Evolutionary conservation across 1,140 invertebrate species (phyloP).

Genomic region (Phymastichus coffea): DNA sequence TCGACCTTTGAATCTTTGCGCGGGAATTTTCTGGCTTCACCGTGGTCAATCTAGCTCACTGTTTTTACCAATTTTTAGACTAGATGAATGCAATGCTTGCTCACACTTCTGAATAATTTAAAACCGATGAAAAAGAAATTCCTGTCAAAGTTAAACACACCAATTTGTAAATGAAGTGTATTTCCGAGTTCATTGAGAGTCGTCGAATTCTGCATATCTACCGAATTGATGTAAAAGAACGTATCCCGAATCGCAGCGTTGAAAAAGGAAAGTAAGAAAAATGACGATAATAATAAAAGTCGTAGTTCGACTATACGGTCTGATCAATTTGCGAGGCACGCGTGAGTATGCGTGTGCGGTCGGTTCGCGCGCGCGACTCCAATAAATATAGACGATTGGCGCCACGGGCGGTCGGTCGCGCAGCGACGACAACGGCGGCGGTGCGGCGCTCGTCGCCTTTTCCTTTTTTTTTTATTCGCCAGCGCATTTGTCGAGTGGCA

Average conservation of each 20-base stretch:
- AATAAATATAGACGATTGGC: conserved; percentile 26
- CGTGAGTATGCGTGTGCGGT: too few species aligned
- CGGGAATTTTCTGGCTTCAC: background rate
- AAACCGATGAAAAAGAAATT: too few species aligned
- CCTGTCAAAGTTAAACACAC: too few species aligned
- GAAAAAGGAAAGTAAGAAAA: background rate
- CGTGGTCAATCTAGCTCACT: background rate
- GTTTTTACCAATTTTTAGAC: too few species aligned
- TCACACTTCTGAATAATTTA: too few species aligned
- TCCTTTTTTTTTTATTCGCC: too few species aligned
- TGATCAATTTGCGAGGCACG: conserved; percentile 10
- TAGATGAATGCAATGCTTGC: too few species aligned
- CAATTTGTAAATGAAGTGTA: too few species aligned
- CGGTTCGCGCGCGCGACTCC: background rate
- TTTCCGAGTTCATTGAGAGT: too few species aligned
- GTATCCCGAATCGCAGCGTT: background rate
- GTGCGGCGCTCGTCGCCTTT: conserved; percentile 32
- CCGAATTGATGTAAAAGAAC: too few species aligned
- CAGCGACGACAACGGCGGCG: conserved; percentile 17
- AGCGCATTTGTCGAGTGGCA: conserved; percentile 32
- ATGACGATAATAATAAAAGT: background rate
- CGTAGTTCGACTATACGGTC: too few species aligned
- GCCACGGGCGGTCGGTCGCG: conserved; percentile 28
- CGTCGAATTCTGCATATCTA: too few species aligned
- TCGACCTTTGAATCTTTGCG: background rate